phyloP scores from a whole-genome alignment of 2,888 invertebrate genomes.

The Ferdinandea cuprea region DNA sequence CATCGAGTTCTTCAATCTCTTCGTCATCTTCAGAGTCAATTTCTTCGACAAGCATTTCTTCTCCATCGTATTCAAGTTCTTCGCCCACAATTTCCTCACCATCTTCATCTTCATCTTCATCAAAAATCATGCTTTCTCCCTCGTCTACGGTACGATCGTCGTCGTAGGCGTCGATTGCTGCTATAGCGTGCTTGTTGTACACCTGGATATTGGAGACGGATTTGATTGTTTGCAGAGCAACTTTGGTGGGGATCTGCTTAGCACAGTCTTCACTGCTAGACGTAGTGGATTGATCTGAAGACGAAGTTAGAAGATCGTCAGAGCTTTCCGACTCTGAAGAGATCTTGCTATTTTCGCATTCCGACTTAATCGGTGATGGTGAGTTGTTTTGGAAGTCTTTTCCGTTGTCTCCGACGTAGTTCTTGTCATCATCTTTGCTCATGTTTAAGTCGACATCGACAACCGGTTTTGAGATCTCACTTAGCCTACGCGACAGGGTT shows the following conservation, averaged over 20 bases:
- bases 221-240: conserved; percentile 83
- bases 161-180: conserved; percentile 76
- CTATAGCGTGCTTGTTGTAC: conserved; percentile 78
- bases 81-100: conserved; percentile 76
- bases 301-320: conserved; percentile 58
- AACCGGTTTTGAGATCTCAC: conserved; percentile 78
- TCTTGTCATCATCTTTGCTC: conserved; percentile 78
- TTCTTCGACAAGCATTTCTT: conserved; percentile 77
- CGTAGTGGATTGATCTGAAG: conserved; percentile 62
- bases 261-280: conserved; percentile 74
- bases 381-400: conserved; percentile 78
- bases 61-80: conserved; percentile 77
- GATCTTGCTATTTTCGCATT: conserved; percentile 76
- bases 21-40: conserved; percentile 80
- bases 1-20: conserved; percentile 55
- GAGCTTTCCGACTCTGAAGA: conserved; percentile 43
- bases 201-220: conserved; percentile 85
- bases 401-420: conserved; percentile 77
- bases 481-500: conserved; percentile 78
- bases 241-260: conserved; percentile 76
- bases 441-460: conserved; percentile 78
- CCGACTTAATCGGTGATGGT: conserved; percentile 76
- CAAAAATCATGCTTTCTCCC: conserved; percentile 79
- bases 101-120: conserved; percentile 79
- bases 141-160: conserved; percentile 81